Evolutionary conservation across 2,113 vertebrate genomes (phyloP).

Genomic region (Aptenodytes forsteri): DNA sequence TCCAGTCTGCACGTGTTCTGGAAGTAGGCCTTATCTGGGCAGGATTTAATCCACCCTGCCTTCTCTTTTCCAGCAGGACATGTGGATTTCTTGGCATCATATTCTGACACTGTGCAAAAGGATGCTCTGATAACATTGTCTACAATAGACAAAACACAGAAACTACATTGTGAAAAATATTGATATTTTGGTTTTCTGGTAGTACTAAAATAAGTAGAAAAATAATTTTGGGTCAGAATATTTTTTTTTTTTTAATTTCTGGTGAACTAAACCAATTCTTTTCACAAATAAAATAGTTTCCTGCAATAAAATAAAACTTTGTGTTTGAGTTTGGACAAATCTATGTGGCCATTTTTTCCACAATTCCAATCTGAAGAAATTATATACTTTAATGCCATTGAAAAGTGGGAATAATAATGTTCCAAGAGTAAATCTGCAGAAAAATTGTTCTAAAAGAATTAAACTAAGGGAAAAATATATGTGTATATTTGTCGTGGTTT

Average conservation of each 20-base stretch:
- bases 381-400: background rate
- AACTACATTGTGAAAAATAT: background rate
- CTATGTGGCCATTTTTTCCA: background rate
- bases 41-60: background rate
- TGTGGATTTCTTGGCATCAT: background rate
- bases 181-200: background rate
- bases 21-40: background rate
- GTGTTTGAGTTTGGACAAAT: background rate
- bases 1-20: background rate
- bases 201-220: background rate
- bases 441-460: background rate
- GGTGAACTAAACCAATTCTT: background rate
- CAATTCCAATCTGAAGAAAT: background rate
- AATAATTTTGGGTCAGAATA: background rate
- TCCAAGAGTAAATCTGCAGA: background rate
- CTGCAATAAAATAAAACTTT: background rate
- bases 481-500: background rate
- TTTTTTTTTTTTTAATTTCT: background rate
- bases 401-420: background rate
- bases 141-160: background rate
- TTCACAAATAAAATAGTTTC: background rate
- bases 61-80: background rate
- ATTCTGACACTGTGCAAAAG: slow-evolving; percentile 3
- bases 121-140: background rate
- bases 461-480: background rate